A percentile compares a stretch with the other conserved stretches of the same genome.
Conservation (phyloP, 2,888 invertebrate genomes). For the Cheilosia scutellata region DNA sequence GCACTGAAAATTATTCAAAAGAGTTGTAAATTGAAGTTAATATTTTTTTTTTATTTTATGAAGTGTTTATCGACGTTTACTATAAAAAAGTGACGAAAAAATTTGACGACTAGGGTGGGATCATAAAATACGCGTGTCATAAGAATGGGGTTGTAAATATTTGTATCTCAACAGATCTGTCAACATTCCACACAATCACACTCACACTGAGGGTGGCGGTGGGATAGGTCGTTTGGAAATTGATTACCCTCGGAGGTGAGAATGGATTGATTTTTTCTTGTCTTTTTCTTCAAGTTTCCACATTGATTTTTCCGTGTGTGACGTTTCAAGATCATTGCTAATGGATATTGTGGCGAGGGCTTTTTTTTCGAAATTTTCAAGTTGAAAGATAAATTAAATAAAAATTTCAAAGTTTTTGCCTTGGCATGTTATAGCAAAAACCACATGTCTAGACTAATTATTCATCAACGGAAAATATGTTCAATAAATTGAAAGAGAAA, state of each 20-base stretch:
- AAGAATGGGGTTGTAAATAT: constrained; percentile 15
- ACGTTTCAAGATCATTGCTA: constrained; percentile 11
- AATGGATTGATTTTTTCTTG: constrained; percentile 10
- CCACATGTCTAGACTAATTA: not conserved
- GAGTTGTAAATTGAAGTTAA: constrained; percentile 22
- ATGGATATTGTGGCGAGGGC: constrained; percentile 9
- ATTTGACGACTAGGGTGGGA: not conserved
- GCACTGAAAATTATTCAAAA: constrained; percentile 53
- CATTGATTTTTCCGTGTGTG: not conserved
- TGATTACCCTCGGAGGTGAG: constrained; percentile 9
- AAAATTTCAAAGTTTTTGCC: not conserved
- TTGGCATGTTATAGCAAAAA: not conserved
- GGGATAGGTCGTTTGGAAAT: constrained; percentile 37
- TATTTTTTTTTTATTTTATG: not conserved
- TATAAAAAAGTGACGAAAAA: constrained; percentile 55
- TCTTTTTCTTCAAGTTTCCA: not conserved
- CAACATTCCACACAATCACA: not conserved
- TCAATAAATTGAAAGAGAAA: not conserved
- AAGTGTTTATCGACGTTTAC: constrained; percentile 26
- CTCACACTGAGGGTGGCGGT: not conserved
- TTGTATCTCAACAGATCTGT: not conserved
- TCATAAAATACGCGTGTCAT: constrained; percentile 13
- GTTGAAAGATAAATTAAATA: not conserved
- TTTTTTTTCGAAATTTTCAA: not conserved
- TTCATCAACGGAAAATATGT: not conserved